Conservation (phyloP, 2,888 invertebrate genomes). For the Arctia plantaginis region DNA sequence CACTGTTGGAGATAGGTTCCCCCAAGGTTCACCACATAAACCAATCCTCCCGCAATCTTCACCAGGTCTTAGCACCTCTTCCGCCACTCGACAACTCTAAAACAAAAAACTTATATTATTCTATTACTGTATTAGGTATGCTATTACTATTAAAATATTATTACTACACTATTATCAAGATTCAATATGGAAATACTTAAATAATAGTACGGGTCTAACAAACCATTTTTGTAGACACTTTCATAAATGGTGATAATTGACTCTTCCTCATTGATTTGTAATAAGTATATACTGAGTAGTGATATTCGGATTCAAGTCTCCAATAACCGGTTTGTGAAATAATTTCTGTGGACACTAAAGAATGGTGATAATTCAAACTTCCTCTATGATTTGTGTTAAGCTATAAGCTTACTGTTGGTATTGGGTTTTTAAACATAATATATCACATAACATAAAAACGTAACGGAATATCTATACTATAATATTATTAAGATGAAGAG, state of each 20-base stretch:
- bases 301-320: not conserved
- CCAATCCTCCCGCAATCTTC: too few relatives aligned
- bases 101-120: too few relatives aligned
- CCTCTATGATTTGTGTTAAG: conserved; percentile 4
- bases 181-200: too few relatives aligned
- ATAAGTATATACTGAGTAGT: not conserved
- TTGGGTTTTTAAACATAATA: not conserved
- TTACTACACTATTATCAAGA: too few relatives aligned
- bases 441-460: not conserved
- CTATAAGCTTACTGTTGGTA: not conserved
- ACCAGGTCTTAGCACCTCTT: too few relatives aligned
- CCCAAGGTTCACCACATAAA: too few relatives aligned
- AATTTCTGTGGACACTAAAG: not conserved
- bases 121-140: too few relatives aligned
- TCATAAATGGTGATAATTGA: conserved; percentile 8
- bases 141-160: too few relatives aligned
- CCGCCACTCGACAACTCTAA: too few relatives aligned
- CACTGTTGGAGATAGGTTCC: too few relatives aligned
- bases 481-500: not conserved
- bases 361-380: conserved; percentile 12
- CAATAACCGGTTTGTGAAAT: conserved; percentile 5
- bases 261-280: not conserved
- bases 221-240: not conserved
- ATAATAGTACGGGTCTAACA: not conserved
- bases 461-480: too few relatives aligned